Conservation (phyloP, 2,888 invertebrate genomes). For the Alsophila aescularia region DNA sequence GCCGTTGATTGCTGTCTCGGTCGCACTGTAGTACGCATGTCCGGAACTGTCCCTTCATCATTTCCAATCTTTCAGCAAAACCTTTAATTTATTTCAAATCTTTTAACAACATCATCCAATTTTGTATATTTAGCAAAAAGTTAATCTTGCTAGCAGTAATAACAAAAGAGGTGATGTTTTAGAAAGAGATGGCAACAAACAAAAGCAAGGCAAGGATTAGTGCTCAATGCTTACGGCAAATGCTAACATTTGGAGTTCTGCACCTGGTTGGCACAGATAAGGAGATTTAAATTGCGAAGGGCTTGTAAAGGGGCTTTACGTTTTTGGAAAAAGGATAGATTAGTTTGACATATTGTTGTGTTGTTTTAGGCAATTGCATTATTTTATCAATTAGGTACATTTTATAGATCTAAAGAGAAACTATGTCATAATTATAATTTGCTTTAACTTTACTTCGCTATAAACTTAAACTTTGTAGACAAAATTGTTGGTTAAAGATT, state of each 20-base stretch:
- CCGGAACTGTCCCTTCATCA: slow-evolving; percentile 72
- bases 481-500: too few species aligned
- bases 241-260: slow-evolving; percentile 57
- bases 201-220: slow-evolving; percentile 70
- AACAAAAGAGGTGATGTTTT: slow-evolving; percentile 15
- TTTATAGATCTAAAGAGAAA: too few species aligned
- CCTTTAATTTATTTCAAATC: slow-evolving; percentile 28
- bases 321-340: background rate
- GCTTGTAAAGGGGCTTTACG: slow-evolving; percentile 44
- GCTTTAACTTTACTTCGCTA: too few species aligned
- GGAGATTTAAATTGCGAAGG: slow-evolving; percentile 57
- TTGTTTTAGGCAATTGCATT: too few species aligned
- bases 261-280: slow-evolving; percentile 70
- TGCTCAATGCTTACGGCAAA: slow-evolving; percentile 58
- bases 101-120: background rate
- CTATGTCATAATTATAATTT: too few species aligned
- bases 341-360: too few species aligned
- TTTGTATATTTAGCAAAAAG: background rate
- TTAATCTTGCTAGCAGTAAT: slow-evolving; percentile 6
- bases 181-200: slow-evolving; percentile 54
- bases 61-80: slow-evolving; percentile 49
- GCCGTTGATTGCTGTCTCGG: slow-evolving; percentile 60
- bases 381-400: too few species aligned
- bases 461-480: too few species aligned
- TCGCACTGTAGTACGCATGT: slow-evolving; percentile 80